Base-by-base conservation (phyloP, 2,888 invertebrate genomes). In the Brachypalpus laphriformis region DNA sequence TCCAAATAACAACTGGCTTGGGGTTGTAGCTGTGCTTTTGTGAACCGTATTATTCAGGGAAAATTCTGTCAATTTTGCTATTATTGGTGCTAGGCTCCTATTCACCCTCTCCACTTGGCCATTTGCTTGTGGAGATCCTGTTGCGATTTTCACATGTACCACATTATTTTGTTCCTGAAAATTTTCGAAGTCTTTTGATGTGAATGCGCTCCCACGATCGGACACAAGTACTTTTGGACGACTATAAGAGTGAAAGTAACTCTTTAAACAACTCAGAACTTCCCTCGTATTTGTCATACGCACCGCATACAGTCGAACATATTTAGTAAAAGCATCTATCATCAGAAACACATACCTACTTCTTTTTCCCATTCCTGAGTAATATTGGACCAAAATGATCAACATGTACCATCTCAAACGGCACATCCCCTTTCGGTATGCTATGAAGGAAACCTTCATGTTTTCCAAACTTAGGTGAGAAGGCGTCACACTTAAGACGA, bases 381-480 rank as follows among this genome's bases (percentile, higher is more conserved):
- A 22, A 65, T 40, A 81, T 40, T 6, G 77, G 76, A 3, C 82
- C 82, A 34, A 59, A 82, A 61, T 81, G 65, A 31, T 87, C 85
- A 1, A 80, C 22, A 59, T 87, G 87, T n/a, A 82, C 3, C 9
- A 59, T 68, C 5, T 83, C 37, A 40, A 89, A 90, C 3, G 47
- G 63, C 5, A 18, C 22, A 9, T 45, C 25, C 5, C 63, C 63
- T 31, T 49, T 66, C 8, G 40, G 59, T 42, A 61, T 88, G 22
- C 77, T 76, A 51, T 89, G 87, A 7, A 90, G 59, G 16, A 82
- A 82, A 11, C 89, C 88, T 76, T 89, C 89, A 5, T 37, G 11
- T 59, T 85, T 85, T 0, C 83, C 78, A 8, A 9, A 22, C 14
- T 47, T 31, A 22, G 51, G n/a, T 16, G 70, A 70, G 20, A 68